phyloP scores from a whole-genome alignment of 2,888 invertebrate genomes.

The Catocala nupta region DNA sequence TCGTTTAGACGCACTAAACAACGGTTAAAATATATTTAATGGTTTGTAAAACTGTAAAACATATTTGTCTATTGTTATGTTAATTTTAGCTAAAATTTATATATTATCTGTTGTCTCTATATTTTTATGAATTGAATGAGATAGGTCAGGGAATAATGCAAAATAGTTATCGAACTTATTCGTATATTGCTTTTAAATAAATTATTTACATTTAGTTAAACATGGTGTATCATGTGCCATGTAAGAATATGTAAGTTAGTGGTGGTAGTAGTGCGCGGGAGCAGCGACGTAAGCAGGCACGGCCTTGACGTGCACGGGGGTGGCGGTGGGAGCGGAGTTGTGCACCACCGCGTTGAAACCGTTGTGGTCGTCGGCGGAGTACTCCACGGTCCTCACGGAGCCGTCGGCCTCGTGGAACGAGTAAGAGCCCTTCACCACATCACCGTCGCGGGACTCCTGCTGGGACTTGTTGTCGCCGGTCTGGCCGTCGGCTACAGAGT shows the following conservation, averaged over 20 bases:
- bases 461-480: slow-evolving; percentile 84
- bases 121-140: no score
- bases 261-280: slow-evolving; percentile 42
- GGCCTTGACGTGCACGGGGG: slow-evolving; percentile 50
- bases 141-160: background rate
- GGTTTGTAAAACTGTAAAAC: no score
- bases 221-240: background rate
- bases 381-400: slow-evolving; percentile 80
- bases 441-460: slow-evolving; percentile 80
- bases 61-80: no score
- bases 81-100: no score
- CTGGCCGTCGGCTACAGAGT: slow-evolving; percentile 83
- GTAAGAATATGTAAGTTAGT: slow-evolving; percentile 11
- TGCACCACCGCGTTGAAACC: slow-evolving; percentile 74
- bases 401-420: slow-evolving; percentile 82
- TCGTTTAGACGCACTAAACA: no score
- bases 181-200: slow-evolving; percentile 34
- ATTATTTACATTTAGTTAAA: slow-evolving; percentile 7
- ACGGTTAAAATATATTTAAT: no score
- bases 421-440: slow-evolving; percentile 81
- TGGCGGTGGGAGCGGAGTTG: slow-evolving; percentile 65
- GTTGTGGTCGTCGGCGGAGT: slow-evolving; percentile 79
- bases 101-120: no score
- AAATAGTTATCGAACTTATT: slow-evolving; percentile 14
- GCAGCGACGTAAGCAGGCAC: slow-evolving; percentile 47